These are phyloP conservation scores for Pangasius djambal DNA, from an alignment of 2,797 vertebrate genomes.

Conservation along the genomic window DNA sequence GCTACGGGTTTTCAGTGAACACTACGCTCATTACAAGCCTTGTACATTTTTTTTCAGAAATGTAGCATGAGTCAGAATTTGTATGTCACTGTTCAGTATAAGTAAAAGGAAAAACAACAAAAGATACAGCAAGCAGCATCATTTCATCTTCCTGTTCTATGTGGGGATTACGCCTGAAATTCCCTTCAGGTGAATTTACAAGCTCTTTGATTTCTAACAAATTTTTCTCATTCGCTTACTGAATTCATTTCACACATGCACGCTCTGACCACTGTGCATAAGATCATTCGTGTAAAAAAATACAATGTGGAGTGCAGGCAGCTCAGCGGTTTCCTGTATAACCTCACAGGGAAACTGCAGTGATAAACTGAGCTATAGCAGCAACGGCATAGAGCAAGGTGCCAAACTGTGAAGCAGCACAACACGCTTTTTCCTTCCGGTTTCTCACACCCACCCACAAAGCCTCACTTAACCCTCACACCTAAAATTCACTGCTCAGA, in stretches of 20 bases:
- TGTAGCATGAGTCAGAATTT: not conserved
- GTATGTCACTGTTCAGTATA: not conserved
- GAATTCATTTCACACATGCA: not conserved
- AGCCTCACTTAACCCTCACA: not conserved
- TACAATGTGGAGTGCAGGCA: not conserved
- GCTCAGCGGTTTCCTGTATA: constrained; percentile 17
- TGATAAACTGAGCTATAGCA: not conserved
- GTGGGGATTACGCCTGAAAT: not conserved
- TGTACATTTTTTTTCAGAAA: not conserved
- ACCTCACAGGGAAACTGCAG: not conserved
- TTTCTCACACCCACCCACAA: not conserved
- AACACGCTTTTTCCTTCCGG: not conserved
- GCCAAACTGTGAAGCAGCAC: not conserved
- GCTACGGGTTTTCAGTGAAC: not conserved
- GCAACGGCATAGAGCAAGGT: not conserved
- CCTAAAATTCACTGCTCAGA: not conserved
- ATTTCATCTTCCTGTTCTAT: not conserved
- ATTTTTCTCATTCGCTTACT: not conserved
- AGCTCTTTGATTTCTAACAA: not conserved
- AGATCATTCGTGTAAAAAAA: not conserved
- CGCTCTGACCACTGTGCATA: not conserved
- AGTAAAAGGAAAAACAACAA: not conserved
- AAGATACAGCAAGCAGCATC: not conserved
- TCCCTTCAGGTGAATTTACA: not conserved
- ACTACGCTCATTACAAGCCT: not conserved